Percentiles rank a stretch among this genome's conserved stretches.
Evolutionary conservation across 2,113 vertebrate species (phyloP).

Genomic region (Numida meleagris): DNA sequence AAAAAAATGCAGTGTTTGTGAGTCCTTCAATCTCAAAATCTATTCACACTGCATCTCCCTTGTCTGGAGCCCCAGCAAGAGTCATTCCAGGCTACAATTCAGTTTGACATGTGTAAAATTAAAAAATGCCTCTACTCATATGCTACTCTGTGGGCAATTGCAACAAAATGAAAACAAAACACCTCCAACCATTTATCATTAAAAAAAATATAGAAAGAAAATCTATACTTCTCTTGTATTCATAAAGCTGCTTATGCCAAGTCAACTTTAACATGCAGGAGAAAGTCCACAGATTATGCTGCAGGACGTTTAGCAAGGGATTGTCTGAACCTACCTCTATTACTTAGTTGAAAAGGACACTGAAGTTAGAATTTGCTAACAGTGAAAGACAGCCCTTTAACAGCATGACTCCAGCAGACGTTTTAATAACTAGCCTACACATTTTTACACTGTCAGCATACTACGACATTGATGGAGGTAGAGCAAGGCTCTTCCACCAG

Average conservation of each 20-base stretch:
- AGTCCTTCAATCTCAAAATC: not conserved
- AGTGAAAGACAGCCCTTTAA: not conserved
- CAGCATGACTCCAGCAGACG: not conserved
- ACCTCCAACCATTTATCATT: not conserved
- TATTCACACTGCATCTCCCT: not conserved
- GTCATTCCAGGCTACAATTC: not conserved
- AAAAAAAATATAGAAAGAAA: not conserved
- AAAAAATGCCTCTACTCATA: not conserved
- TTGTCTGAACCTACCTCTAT: not conserved
- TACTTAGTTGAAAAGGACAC: not conserved
- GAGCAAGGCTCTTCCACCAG: too few species aligned
- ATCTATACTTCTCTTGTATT: not conserved
- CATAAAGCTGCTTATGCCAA: not conserved
- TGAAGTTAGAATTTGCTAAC: not conserved
- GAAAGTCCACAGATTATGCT: not conserved
- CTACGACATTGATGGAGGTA: not conserved
- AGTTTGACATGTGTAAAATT: not conserved
- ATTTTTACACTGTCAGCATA: not conserved
- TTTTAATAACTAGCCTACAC: conserved; percentile 4
- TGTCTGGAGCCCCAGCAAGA: not conserved
- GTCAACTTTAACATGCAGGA: not conserved
- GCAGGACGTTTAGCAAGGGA: not conserved
- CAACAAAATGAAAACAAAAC: not conserved
- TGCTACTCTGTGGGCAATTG: not conserved
- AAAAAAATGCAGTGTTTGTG: not conserved